A percentile compares a stretch with the other conserved stretches of the same genome.
Evolutionary conservation across 2,888 invertebrate species (phyloP).

Genomic region (Microctonus brassicae): DNA sequence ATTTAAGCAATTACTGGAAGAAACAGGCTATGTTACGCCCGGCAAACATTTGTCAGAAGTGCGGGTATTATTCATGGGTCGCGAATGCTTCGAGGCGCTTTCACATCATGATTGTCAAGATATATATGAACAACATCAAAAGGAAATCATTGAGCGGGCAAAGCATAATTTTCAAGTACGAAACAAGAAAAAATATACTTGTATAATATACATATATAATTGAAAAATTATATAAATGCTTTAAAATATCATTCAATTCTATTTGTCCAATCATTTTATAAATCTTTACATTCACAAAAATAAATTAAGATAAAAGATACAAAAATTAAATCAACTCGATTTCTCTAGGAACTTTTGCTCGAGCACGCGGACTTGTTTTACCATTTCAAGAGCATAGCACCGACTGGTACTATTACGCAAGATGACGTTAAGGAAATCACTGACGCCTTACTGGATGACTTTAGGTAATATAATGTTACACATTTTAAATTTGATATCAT

Average conservation of each 20-base stretch:
- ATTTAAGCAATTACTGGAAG: slow-evolving; percentile 92
- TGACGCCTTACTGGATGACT: slow-evolving; percentile 91
- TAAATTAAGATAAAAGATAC: background rate
- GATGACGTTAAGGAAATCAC: slow-evolving; percentile 95
- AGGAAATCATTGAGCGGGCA: slow-evolving; percentile 89
- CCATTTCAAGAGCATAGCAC: slow-evolving; percentile 91
- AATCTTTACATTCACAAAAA: background rate
- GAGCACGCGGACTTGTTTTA: slow-evolving; percentile 95
- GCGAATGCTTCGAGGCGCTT: slow-evolving; percentile 93
- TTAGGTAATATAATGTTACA: slow-evolving; percentile 75
- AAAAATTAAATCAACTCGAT: slow-evolving; percentile 12
- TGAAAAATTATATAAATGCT: too few species aligned
- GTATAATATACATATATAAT: slow-evolving; percentile 11
- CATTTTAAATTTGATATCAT: background rate
- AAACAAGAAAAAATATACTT: slow-evolving; percentile 8
- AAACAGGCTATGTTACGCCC: slow-evolving; percentile 94
- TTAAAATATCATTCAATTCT: background rate
- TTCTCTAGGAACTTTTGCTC: slow-evolving; percentile 82
- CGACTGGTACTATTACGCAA: slow-evolving; percentile 91
- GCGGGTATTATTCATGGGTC: slow-evolving; percentile 90
- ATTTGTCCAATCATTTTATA: slow-evolving; percentile 10
- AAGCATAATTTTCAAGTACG: slow-evolving; percentile 88
- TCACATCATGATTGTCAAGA: slow-evolving; percentile 90
- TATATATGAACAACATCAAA: slow-evolving; percentile 94
- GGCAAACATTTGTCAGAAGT: slow-evolving; percentile 95